Conservation (phyloP, 2,797 vertebrate species). For the Micromesistius poutassou region DNA sequence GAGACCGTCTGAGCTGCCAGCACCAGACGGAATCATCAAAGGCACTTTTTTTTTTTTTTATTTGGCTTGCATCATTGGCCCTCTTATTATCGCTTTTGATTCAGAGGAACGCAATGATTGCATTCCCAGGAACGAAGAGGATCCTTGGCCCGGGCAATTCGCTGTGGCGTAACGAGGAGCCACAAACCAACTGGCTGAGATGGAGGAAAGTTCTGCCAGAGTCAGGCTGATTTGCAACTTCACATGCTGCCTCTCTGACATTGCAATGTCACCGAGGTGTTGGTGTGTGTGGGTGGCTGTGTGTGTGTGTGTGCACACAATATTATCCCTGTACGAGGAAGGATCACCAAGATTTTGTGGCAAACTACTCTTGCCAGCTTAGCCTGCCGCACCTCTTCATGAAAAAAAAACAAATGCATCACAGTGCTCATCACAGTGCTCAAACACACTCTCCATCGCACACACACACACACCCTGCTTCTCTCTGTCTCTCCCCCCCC, state of each 20-base stretch:
- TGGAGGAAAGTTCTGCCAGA: neutral
- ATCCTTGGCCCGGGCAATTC: slow-evolving; percentile 29
- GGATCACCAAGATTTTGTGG: slow-evolving; percentile 25
- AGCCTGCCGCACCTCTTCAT: neutral
- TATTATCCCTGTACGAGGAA: slow-evolving; percentile 5
- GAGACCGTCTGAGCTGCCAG: neutral
- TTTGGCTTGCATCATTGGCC: neutral
- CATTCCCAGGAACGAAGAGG: neutral
- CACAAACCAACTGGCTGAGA: slow-evolving; percentile 23
- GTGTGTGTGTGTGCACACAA: slow-evolving; percentile 19
- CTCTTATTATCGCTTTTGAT: neutral
- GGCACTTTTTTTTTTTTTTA: neutral
- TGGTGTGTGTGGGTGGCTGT: slow-evolving; percentile 5
- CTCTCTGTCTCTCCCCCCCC: neutral
- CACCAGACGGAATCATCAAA: neutral
- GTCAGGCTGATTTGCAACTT: slow-evolving; percentile 31
- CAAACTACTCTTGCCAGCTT: slow-evolving; percentile 8
- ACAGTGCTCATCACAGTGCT: slow-evolving; percentile 7
- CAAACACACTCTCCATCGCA: neutral
- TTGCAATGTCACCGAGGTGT: slow-evolving; percentile 11
- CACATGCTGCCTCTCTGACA: slow-evolving; percentile 19
- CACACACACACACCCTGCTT: slow-evolving; percentile 3
- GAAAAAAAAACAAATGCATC: neutral
- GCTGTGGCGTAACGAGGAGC: slow-evolving; percentile 39
- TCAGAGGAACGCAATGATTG: neutral